Evolutionary conservation across 2,797 vertebrate genomes (phyloP), one percentile per base, ranked within the genome.

Genomic region (Chloroceryle amazona): DNA sequence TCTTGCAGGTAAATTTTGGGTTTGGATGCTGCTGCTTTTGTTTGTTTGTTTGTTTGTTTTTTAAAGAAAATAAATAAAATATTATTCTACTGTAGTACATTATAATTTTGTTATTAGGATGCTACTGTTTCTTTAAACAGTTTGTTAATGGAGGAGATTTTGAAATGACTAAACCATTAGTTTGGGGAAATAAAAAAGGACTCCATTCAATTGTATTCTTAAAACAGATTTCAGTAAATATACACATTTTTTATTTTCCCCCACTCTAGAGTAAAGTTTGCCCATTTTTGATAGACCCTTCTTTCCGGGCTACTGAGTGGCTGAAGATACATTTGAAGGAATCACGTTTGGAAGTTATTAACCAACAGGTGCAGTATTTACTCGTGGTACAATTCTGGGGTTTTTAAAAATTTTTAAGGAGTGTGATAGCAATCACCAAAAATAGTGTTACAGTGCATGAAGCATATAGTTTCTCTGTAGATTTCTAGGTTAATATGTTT

Each of bases 211-310:
- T 86, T 90, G 61, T 58, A 42, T 92, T 75, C 39, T 78, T 81
- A 52, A 86, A 60, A 23, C 16, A 52, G 13, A 62, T 94, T 83
- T 86, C 60, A 52, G 42, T 54, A 57, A 76, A 70, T 29, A 28
- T 31, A 7, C 44, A 2, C 55, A 2, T n/a, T 29, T n/a, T 35
- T 42, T 67, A 44, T 42, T n/a, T 39, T 54, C 52, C 76, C 23
- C 54, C 21, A 67, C 46, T 17, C 4, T 93, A 99, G 99, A 99
- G 99, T 97, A 98, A 98, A 66, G 98, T 99, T n/a, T 99, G 99
- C 96, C 99, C 99, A 1, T 99, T 99, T 98, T 98, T 99, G 96
- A 99, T 99, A 44, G 99, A 99, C 81, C 99, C 99, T 14, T 99
- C 99, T 65, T 99, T 99, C 66, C 98, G 98, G 82, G 99, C 99